Evolutionary conservation across 2,113 vertebrate species (phyloP).

Genomic region (Sialia sialis): DNA sequence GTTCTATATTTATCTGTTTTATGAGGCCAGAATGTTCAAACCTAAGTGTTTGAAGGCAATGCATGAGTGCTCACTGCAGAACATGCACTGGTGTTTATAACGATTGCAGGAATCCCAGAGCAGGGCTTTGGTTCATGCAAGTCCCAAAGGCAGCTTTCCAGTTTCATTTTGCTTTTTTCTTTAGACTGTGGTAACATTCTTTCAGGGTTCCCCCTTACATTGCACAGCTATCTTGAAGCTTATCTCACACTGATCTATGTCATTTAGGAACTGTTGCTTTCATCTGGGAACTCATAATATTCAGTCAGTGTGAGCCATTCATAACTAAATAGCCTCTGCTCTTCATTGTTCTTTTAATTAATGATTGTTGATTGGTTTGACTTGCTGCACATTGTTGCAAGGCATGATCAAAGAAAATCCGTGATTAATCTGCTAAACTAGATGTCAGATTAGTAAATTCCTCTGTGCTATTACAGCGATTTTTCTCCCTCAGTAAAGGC

Average conservation of each 20-base stretch:
- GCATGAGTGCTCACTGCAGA: no score
- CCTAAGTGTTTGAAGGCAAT: background rate
- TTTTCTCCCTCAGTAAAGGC: slow-evolving; percentile 72
- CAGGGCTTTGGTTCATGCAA: background rate
- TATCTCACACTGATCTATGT: slow-evolving; percentile 5
- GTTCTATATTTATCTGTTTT: background rate
- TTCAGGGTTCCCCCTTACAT: background rate
- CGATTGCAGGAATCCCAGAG: background rate
- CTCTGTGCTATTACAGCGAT: slow-evolving; percentile 79
- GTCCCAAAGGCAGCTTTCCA: background rate
- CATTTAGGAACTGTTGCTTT: slow-evolving; percentile 52
- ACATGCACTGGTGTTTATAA: background rate
- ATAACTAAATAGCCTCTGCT: slow-evolving; percentile 56
- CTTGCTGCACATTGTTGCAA: slow-evolving; percentile 70
- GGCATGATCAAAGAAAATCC: slow-evolving; percentile 80
- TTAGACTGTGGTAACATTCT: background rate
- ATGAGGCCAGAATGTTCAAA: background rate
- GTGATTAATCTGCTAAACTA: slow-evolving; percentile 80
- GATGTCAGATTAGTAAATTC: slow-evolving; percentile 87
- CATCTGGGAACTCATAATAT: slow-evolving; percentile 32
- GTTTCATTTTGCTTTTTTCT: background rate
- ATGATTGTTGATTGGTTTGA: slow-evolving; percentile 77
- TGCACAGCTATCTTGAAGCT: background rate
- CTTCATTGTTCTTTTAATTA: slow-evolving; percentile 78
- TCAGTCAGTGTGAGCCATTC: slow-evolving; percentile 55